These are phyloP conservation scores for Zoanthus sansibaricus DNA, from an alignment of 92 coral and sea anemone genomes.

Conservation along the genomic window DNA sequence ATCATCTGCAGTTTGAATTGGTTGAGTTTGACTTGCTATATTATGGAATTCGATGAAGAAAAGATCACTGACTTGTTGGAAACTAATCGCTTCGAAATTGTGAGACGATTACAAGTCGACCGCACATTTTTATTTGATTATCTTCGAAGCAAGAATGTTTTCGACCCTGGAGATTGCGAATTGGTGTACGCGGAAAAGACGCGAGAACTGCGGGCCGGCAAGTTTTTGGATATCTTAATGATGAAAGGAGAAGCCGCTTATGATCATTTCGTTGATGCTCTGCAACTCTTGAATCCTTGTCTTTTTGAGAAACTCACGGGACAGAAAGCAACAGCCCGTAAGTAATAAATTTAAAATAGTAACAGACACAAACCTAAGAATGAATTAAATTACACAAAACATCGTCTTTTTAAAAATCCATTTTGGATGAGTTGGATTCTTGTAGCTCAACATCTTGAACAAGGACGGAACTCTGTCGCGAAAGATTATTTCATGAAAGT, in stretches of 20 bases:
- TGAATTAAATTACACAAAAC: not conserved
- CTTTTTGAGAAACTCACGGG: constrained; percentile 77
- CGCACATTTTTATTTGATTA: constrained; percentile 76
- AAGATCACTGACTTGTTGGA: constrained; percentile 53
- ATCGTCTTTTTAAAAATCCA: too few relatives aligned
- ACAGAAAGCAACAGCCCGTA: constrained; percentile 52
- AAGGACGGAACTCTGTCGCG: too few relatives aligned
- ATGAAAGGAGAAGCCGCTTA: constrained; percentile 71
- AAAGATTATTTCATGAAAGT: too few relatives aligned
- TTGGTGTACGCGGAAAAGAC: constrained; percentile 73
- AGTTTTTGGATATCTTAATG: constrained; percentile 70
- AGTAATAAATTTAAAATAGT: not conserved
- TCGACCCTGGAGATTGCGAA: constrained; percentile 75
- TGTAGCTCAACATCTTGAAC: not conserved
- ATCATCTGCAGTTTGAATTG: not conserved
- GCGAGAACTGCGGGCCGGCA: constrained; percentile 68
- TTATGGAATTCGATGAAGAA: constrained; percentile 46
- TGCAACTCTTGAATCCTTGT: constrained; percentile 76
- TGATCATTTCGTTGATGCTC: constrained; percentile 63
- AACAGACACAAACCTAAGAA: not conserved
- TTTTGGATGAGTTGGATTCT: not conserved
- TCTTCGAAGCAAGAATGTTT: constrained; percentile 72
- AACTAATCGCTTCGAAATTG: constrained; percentile 72
- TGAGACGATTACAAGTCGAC: constrained; percentile 69
- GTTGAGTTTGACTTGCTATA: not conserved